A percentile compares a stretch with the other conserved stretches of the same genome.
phyloP scores from a whole-genome alignment of 2,797 vertebrate genomes.

The Sternarchorhynchus goeldii region DNA sequence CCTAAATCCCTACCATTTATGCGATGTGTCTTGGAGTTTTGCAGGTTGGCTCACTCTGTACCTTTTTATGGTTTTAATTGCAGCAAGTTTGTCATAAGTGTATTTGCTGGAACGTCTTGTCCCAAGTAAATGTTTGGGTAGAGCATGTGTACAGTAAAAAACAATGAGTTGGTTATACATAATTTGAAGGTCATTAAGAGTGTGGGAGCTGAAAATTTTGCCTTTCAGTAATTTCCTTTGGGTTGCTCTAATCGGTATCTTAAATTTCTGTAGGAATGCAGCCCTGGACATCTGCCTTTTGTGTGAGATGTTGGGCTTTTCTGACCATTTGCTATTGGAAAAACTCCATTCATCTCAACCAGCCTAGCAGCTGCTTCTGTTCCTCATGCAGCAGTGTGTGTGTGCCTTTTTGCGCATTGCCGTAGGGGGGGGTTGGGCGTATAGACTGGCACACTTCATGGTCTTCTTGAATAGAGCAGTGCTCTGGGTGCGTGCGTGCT shows the following conservation, averaged over 20 bases:
- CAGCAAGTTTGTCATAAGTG: not conserved
- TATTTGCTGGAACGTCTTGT: not conserved
- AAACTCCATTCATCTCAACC: conserved; percentile 36
- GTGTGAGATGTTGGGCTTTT: not conserved
- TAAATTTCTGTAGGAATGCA: not conserved
- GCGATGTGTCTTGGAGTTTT: not conserved
- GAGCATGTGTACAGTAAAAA: not conserved
- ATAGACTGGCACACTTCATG: conserved; percentile 51
- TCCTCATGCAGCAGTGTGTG: conserved; percentile 36
- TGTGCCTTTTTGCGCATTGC: conserved; percentile 9
- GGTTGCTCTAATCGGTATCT: not conserved
- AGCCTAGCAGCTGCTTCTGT: conserved; percentile 49
- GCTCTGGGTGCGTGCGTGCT: conserved; percentile 36
- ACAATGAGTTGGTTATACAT: not conserved
- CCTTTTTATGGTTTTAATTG: not conserved
- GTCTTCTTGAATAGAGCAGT: conserved; percentile 49
- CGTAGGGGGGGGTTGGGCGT: conserved; percentile 32
- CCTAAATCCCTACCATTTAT: conserved; percentile 30
- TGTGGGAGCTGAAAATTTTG: not conserved
- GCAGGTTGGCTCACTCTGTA: not conserved
- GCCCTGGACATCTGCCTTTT: conserved; percentile 7
- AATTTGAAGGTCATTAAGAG: not conserved
- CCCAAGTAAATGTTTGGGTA: not conserved
- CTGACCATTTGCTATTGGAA: conserved; percentile 30
- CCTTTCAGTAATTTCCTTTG: not conserved